phyloP scores from a whole-genome alignment of 1,140 invertebrate species.

The Drosophila kurseongensis region DNA sequence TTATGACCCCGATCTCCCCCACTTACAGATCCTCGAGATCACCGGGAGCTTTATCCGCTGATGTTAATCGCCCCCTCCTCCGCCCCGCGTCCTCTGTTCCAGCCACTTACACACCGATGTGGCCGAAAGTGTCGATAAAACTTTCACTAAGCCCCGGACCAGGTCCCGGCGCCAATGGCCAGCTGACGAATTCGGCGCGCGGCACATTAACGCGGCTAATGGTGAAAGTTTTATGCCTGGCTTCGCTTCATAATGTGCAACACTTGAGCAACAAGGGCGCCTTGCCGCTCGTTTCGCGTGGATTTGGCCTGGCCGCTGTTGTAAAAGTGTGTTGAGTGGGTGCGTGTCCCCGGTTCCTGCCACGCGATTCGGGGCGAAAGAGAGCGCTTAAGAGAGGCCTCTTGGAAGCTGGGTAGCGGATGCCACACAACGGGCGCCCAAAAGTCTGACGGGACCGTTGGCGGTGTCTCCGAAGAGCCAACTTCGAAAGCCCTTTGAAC shows the following conservation, averaged over 20 bases:
- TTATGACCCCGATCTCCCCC: no score
- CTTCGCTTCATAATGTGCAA: slow-evolving; percentile 73
- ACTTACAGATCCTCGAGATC: slow-evolving; percentile 23
- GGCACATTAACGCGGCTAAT: slow-evolving; percentile 77
- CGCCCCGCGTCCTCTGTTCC: no score
- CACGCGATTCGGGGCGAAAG: slow-evolving; percentile 4
- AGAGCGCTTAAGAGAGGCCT: slow-evolving; percentile 41
- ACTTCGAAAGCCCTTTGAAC: slow-evolving; percentile 59
- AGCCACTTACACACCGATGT: slow-evolving; percentile 20
- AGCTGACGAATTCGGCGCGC: slow-evolving; percentile 76
- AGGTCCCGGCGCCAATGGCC: slow-evolving; percentile 64
- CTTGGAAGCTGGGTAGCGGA: no score
- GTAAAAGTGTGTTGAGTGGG: no score
- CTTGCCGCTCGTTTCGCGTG: slow-evolving; percentile 35
- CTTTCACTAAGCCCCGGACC: slow-evolving; percentile 58
- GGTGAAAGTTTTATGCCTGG: slow-evolving; percentile 77
- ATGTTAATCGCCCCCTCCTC: background rate
- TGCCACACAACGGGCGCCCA: slow-evolving; percentile 25
- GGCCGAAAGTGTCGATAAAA: slow-evolving; percentile 62
- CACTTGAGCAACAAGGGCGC: slow-evolving; percentile 58
- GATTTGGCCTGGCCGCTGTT: slow-evolving; percentile 30
- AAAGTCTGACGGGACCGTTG: slow-evolving; percentile 36
- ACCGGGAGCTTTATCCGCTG: background rate
- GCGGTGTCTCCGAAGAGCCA: slow-evolving; percentile 21
- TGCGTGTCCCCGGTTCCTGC: no score